Percentiles rank a stretch among this genome's conserved stretches.
Evolutionary conservation across 2,113 vertebrate species (phyloP).

Genomic region (Otolemur garnettii): DNA sequence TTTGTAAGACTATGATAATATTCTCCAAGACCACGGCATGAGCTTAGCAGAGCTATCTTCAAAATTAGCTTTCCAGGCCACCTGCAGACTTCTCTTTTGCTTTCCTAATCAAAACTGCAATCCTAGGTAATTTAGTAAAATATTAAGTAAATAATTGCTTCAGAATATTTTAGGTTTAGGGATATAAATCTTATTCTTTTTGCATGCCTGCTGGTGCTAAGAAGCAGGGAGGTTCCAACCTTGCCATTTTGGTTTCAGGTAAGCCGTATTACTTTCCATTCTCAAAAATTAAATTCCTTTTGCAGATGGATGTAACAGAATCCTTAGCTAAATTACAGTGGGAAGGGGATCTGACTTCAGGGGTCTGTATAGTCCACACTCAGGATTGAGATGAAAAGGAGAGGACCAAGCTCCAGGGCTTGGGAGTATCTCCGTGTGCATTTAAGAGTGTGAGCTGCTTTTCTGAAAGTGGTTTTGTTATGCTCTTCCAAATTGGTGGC

Average conservation of each 20-base stretch:
- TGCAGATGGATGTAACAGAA: slow-evolving; percentile 75
- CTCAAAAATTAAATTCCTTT: slow-evolving; percentile 81
- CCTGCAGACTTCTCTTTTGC: slow-evolving; percentile 88
- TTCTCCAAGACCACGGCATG: slow-evolving; percentile 86
- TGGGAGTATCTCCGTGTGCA: slow-evolving; percentile 71
- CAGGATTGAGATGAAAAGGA: slow-evolving; percentile 74
- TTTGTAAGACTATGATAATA: slow-evolving; percentile 89
- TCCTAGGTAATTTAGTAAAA: slow-evolving; percentile 89
- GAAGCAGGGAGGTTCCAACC: slow-evolving; percentile 79
- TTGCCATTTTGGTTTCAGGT: slow-evolving; percentile 81
- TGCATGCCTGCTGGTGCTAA: slow-evolving; percentile 80
- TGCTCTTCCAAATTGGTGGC: slow-evolving; percentile 69
- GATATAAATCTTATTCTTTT: slow-evolving; percentile 86
- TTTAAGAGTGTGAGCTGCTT: slow-evolving; percentile 64
- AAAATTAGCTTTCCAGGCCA: slow-evolving; percentile 90
- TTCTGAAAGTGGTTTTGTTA: slow-evolving; percentile 20
- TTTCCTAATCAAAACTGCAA: slow-evolving; percentile 88
- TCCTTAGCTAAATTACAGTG: slow-evolving; percentile 74
- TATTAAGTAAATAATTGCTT: slow-evolving; percentile 91
- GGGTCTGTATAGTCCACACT: slow-evolving; percentile 64
- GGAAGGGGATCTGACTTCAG: slow-evolving; percentile 80
- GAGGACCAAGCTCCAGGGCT: slow-evolving; percentile 53
- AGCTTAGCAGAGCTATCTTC: slow-evolving; percentile 86
- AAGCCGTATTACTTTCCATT: slow-evolving; percentile 75
- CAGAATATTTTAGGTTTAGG: slow-evolving; percentile 87